phyloP scores from a whole-genome alignment of 2,888 invertebrate genomes.

The Aporophyla lueneburgensis region DNA sequence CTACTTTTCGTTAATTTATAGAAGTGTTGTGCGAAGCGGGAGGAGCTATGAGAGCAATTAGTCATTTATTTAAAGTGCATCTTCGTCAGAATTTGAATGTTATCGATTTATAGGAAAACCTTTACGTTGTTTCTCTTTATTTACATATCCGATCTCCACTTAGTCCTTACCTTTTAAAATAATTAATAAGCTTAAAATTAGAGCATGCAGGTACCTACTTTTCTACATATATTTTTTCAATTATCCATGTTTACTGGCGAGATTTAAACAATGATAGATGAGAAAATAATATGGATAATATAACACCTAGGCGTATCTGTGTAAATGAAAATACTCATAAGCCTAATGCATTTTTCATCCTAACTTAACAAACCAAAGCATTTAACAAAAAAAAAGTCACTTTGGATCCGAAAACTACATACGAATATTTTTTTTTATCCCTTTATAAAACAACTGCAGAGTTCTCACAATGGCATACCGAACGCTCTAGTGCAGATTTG shows the following conservation, averaged over 20 bases:
- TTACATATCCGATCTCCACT: too few species aligned
- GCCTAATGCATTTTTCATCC: not conserved
- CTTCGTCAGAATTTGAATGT: not conserved
- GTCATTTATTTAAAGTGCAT: not conserved
- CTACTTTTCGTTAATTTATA: not conserved
- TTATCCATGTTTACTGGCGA: not conserved
- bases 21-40: not conserved
- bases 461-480: too few species aligned
- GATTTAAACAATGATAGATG: not conserved
- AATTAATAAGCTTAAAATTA: too few species aligned
- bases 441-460: not conserved
- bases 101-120: not conserved
- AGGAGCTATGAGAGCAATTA: not conserved
- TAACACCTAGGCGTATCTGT: too few species aligned
- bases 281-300: too few species aligned
- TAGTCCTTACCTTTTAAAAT: too few species aligned
- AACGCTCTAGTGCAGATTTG: not conserved
- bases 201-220: too few species aligned
- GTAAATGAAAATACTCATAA: not conserved
- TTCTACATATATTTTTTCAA: not conserved
- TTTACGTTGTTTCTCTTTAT: not conserved
- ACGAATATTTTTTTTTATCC: not conserved
- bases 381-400: not conserved
- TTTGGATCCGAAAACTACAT: not conserved
- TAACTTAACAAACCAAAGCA: not conserved